Percentiles rank a stretch among this genome's conserved stretches.
Evolutionary conservation across 2,113 vertebrate species (phyloP).

Genomic region (Erpornis zantholeuca): DNA sequence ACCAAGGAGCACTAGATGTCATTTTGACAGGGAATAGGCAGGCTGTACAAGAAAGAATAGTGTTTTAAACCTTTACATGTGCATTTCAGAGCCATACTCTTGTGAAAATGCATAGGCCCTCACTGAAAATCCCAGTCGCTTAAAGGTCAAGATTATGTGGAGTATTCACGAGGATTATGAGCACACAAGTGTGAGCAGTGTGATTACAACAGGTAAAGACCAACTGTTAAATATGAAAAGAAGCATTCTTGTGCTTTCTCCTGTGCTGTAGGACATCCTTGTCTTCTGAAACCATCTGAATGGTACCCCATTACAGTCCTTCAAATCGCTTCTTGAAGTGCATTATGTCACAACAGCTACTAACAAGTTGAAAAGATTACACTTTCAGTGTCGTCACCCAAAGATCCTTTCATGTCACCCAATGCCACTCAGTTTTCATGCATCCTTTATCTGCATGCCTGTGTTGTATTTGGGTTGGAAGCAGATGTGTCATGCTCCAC

Average conservation of each 20-base stretch:
- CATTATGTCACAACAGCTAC: not conserved
- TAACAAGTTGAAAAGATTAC: not conserved
- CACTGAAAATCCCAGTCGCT: not conserved
- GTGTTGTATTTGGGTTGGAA: not conserved
- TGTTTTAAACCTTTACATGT: not conserved
- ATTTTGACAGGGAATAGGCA: not conserved
- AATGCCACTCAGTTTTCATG: not conserved
- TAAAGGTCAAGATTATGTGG: not conserved
- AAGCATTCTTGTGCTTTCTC: not conserved
- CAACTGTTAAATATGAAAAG: not conserved
- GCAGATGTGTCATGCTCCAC: not conserved
- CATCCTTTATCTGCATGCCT: not conserved
- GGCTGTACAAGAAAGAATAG: not conserved
- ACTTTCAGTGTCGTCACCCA: not conserved
- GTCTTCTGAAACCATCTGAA: not conserved
- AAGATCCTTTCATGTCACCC: not conserved
- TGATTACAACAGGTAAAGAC: not conserved
- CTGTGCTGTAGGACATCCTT: fast-evolving
- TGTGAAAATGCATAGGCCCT: not conserved
- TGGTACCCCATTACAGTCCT: fast-evolving
- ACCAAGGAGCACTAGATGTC: not conserved
- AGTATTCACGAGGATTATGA: not conserved
- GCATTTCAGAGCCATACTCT: not conserved
- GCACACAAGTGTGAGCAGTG: not conserved
- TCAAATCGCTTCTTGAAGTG: not conserved